Evolutionary conservation across 2,888 invertebrate genomes (phyloP), one percentile per base, ranked within the genome.

Genomic region (Nomada hirtipes): DNA sequence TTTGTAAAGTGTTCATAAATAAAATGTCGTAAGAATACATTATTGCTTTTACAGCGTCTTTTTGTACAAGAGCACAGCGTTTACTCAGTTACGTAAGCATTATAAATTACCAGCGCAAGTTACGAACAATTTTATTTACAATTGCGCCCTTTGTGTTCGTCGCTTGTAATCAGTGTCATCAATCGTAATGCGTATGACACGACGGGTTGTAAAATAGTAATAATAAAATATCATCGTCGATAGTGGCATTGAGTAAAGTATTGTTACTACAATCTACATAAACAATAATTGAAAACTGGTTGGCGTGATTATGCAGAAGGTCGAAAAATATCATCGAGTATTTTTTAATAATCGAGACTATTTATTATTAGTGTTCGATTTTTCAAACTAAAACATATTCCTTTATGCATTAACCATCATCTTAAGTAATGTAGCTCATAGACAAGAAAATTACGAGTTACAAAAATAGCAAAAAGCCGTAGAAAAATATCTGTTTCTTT

Each of bases 291-390:
- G 71, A 57, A 13, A 83, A 59, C 55, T 65, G 60, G 65, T 23
- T 50, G 50, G 20, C 20, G 59, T 36, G 42, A 73, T 79, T 84
- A 81, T 77, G 82, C 72, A 86, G 72, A 4, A 76, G 76, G 75
- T 70, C n/a, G 70, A 77, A 55, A 74, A 84, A 84, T 63, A 72
- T 64, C 53, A 20, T 68, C 52, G 26, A 71, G 84, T 73, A 76
- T 85, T 84, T 76, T 64, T 68, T 68, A 29, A 11, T 36, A 36
- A 59, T 55, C 53, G 15, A 68, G 55, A 61, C 64, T 74, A 52
- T 76, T 53, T 59, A 68, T 50, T 69, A 36, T 26, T 53, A 75
- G 64, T 72, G 55, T 64, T 42, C 29, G 36, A 55, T 42, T 44
- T 50, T 50, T 15, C 15, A 15, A 50, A 50, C 13, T 53, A 20